Conservation (phyloP, 2,113 vertebrate species). For the Otolemur garnettii region DNA sequence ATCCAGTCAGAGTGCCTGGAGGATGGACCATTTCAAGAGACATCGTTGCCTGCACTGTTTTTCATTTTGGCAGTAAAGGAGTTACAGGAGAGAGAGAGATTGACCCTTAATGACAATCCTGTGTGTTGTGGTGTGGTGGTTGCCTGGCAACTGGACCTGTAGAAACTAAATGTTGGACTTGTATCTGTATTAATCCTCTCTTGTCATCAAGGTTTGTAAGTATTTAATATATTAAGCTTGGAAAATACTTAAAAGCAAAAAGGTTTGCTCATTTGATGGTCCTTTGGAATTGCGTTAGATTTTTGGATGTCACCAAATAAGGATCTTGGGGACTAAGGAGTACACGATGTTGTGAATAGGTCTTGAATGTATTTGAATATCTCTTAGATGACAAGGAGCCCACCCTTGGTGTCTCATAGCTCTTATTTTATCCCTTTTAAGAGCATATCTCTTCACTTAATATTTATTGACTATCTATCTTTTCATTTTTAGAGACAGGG, state of each 20-base stretch:
- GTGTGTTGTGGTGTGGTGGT: slow-evolving; percentile 76
- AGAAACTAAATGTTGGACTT: slow-evolving; percentile 77
- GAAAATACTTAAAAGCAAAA: slow-evolving; percentile 69
- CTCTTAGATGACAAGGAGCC: slow-evolving; percentile 29
- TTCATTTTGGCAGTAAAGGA: slow-evolving; percentile 79
- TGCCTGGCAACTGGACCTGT: slow-evolving; percentile 85
- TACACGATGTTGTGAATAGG: neutral
- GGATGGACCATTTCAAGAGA: neutral
- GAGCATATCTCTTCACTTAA: slow-evolving; percentile 36
- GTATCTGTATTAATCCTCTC: slow-evolving; percentile 75
- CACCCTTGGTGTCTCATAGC: neutral
- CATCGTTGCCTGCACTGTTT: neutral
- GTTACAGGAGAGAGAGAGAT: slow-evolving; percentile 78
- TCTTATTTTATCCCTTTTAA: slow-evolving; percentile 47
- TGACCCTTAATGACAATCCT: slow-evolving; percentile 68
- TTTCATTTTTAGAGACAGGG: too few relatives aligned
- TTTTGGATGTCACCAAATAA: slow-evolving; percentile 39
- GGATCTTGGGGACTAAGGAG: neutral
- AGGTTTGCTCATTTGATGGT: slow-evolving; percentile 74
- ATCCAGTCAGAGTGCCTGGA: neutral
- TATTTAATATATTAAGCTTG: slow-evolving; percentile 67
- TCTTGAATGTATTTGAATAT: slow-evolving; percentile 39
- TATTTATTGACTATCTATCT: neutral
- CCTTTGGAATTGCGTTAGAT: slow-evolving; percentile 32
- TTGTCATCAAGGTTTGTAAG: slow-evolving; percentile 64